Evolutionary conservation across 2,888 invertebrate species (phyloP).

Genomic region (Drosophila pseudotakahashii): DNA sequence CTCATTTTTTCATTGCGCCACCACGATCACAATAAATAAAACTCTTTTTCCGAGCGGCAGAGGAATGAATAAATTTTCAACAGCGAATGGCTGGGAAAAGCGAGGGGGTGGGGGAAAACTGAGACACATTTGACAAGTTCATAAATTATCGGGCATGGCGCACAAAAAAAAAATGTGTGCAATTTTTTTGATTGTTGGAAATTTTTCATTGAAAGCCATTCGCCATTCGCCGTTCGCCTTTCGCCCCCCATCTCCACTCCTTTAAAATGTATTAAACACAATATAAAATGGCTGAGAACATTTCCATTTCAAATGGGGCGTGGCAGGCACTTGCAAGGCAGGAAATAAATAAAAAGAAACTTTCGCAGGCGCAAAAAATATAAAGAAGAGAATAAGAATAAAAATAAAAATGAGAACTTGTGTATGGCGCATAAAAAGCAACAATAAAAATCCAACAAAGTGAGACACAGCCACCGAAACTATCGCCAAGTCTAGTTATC

Average conservation of each 20-base stretch:
- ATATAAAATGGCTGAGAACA: conserved; percentile 30
- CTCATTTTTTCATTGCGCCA: conserved; percentile 12
- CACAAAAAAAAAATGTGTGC: conserved; percentile 17
- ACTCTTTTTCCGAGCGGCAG: conserved; percentile 26
- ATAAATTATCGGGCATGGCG: conserved; percentile 45
- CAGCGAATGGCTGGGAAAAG: neutral
- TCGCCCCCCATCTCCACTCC: neutral
- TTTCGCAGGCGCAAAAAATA: conserved; percentile 4
- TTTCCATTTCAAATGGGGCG: conserved; percentile 34
- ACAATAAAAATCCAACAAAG: conserved; percentile 40
- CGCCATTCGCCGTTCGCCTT: no score
- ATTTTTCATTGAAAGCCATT: conserved; percentile 37
- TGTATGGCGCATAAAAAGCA: conserved; percentile 36
- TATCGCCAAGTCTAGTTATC: conserved; percentile 31
- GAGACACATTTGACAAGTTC: conserved; percentile 54
- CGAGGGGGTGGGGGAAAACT: conserved; percentile 15
- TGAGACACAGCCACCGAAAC: conserved; percentile 37
- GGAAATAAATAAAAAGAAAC: conserved; percentile 26
- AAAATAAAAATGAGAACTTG: conserved; percentile 18
- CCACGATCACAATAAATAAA: conserved; percentile 31
- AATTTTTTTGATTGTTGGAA: conserved; percentile 37
- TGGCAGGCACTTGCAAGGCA: conserved; percentile 34
- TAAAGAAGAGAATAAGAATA: conserved; percentile 30
- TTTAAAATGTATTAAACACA: conserved; percentile 42
- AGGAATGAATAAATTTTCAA: conserved; percentile 28